Percentiles rank a stretch among this genome's conserved stretches.
phyloP scores from a whole-genome alignment of 1,140 invertebrate species.

The Drosophila cardini region DNA sequence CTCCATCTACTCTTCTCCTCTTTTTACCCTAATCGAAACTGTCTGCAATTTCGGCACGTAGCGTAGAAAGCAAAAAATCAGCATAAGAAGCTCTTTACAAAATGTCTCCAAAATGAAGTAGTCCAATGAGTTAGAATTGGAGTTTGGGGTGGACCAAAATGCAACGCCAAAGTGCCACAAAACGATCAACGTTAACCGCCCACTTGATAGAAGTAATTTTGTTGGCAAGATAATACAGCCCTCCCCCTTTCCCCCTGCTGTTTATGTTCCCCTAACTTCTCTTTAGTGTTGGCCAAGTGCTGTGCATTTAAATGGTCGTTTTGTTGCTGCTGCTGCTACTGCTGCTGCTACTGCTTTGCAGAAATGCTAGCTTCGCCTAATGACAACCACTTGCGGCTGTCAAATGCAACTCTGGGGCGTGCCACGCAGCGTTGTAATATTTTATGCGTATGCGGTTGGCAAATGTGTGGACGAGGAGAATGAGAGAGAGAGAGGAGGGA shows the following conservation, averaged over 20 bases:
- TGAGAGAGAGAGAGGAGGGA: not conserved
- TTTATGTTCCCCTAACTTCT: too few species aligned
- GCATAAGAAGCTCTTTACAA: slow-evolving; percentile 59
- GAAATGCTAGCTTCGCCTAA: slow-evolving; percentile 53
- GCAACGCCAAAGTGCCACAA: slow-evolving; percentile 69
- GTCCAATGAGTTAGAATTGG: slow-evolving; percentile 19
- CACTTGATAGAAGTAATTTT: slow-evolving; percentile 77
- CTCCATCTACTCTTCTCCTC: not conserved
- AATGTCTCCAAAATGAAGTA: slow-evolving; percentile 58
- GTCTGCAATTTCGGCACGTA: slow-evolving; percentile 56
- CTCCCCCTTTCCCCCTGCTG: not conserved
- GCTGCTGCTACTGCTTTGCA: not conserved
- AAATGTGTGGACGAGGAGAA: not conserved
- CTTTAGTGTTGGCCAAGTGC: slow-evolving; percentile 55
- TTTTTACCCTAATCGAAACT: slow-evolving; percentile 35
- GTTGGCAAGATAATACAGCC: slow-evolving; percentile 12
- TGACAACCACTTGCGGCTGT: slow-evolving; percentile 82
- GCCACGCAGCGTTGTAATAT: slow-evolving; percentile 72
- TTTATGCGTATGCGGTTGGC: slow-evolving; percentile 58
- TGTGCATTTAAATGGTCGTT: slow-evolving; percentile 79
- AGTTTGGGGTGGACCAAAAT: slow-evolving; percentile 3
- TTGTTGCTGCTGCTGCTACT: slow-evolving; percentile 60
- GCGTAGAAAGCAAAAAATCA: slow-evolving; percentile 48
- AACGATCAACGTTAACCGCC: slow-evolving; percentile 73
- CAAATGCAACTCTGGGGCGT: slow-evolving; percentile 74